These are phyloP conservation scores for Syrrhaptes paradoxus DNA, from an alignment of 2,113 vertebrate species.

Conservation along the genomic window DNA sequence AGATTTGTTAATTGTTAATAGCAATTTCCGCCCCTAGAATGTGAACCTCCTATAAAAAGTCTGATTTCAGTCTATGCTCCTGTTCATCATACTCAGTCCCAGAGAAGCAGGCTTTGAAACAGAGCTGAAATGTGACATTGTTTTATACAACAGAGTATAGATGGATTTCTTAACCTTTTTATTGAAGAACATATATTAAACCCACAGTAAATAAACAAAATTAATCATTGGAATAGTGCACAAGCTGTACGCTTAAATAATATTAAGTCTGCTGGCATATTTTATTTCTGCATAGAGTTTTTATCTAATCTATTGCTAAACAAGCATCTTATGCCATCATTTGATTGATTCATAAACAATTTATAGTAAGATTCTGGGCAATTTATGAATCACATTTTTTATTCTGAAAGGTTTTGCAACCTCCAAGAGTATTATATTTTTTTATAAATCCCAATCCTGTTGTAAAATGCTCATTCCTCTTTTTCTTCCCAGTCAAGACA, in stretches of 20 bases:
- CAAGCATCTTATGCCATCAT: neutral
- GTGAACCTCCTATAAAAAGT: neutral
- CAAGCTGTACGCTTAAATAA: neutral
- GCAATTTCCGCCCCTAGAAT: neutral
- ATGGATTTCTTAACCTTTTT: neutral
- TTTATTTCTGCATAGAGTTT: neutral
- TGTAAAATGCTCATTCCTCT: neutral
- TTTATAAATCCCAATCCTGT: neutral
- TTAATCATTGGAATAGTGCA: neutral
- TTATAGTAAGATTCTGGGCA: neutral
- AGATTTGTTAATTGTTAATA: neutral
- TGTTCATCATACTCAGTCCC: neutral
- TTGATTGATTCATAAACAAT: neutral
- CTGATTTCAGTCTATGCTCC: neutral
- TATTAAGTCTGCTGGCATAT: neutral
- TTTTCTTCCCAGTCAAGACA: neutral
- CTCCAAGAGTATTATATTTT: neutral
- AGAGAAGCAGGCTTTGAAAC: neutral
- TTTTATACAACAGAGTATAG: neutral
- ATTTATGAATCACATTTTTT: neutral
- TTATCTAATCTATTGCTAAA: neutral
- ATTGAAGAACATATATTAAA: neutral
- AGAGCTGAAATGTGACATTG: neutral
- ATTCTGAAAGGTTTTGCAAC: neutral
- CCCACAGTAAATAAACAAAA: neutral